Base-by-base conservation (phyloP, 1,140 invertebrate genomes). In the Lycorma delicatula region DNA sequence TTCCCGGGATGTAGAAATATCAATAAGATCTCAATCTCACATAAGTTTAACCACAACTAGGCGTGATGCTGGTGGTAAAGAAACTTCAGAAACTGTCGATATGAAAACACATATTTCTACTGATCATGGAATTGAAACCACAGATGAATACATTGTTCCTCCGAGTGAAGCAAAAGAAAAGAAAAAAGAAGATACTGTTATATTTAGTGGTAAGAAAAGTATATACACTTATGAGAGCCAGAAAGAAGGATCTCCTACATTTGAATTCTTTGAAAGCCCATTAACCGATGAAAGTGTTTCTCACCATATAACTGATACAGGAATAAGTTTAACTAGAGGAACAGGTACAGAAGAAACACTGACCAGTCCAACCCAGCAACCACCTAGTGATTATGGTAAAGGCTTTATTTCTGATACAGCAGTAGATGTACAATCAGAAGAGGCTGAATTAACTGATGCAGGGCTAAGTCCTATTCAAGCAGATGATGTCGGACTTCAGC, bases 381-480 rank as follows among this genome's bases (percentile, higher is more conserved):
- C 56, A 65, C 72, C 60, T 2, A 58, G 56, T 51, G 56, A 56
- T 31, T 56, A 48, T 22, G 36, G 57, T 3, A 58, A 58, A 44
- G 50, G 64, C 61, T 65, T 74, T 29, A 72, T 75, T 56, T 72
- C 75, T 12, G 78, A 78, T 64, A 75, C 71, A 54, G 67, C 69
- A 27, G 68, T 72, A 20, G 71, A 75, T 50, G 69, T 69, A 7
- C 74, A 75, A 60, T 63, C 67, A 20, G 75, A 76, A 67, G 75
- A 78, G 62, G 67, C 66, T 16, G 76, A 78, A 67, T 66, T 76
- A 22, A 78, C 77, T 12, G 77, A 80, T 67, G 75, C 76, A 12
- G 76, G 74, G 7, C 61, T 79, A 34, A 78, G 76, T 64, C 76
- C 77, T 23, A 78, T 79, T 25, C 75, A 76, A 67, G 67, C 72